Conservation (phyloP, 2,113 vertebrate genomes). For the Sebastes schlegelii region DNA sequence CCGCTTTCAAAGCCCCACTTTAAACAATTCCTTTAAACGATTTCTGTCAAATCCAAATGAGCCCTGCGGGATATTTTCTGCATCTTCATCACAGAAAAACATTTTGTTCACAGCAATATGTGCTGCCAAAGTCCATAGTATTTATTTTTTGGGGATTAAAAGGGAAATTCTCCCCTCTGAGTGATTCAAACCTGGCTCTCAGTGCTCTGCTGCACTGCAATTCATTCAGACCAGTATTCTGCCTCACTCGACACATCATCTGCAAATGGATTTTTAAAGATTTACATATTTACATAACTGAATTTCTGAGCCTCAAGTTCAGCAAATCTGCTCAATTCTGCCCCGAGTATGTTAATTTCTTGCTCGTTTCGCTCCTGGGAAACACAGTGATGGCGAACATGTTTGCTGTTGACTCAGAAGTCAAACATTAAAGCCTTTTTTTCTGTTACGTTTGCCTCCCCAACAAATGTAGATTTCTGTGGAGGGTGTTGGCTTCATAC, state of each 20-base stretch:
- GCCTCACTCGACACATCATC: conserved; percentile 74
- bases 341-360: conserved; percentile 69
- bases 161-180: conserved; percentile 53
- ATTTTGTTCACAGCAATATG: conserved; percentile 42
- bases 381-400: conserved; percentile 57
- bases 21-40: not conserved
- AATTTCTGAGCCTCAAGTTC: conserved; percentile 74
- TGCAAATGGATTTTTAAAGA: conserved; percentile 77
- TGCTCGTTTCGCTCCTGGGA: conserved; percentile 63
- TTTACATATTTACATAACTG: conserved; percentile 82
- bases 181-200: conserved; percentile 57
- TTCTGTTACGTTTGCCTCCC: conserved; percentile 43
- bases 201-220: conserved; percentile 62
- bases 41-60: conserved; percentile 36
- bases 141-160: conserved; percentile 52
- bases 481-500: conserved; percentile 35
- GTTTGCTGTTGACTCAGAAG: conserved; percentile 68
- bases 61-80: conserved; percentile 15
- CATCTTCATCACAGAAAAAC: conserved; percentile 36
- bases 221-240: conserved; percentile 71
- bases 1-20: conserved; percentile 9
- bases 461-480: conserved; percentile 57
- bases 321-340: conserved; percentile 73
- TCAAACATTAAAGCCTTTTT: conserved; percentile 70
- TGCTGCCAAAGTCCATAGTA: conserved; percentile 42